These are phyloP conservation scores for Tragopan temminckii DNA, from an alignment of 2,797 vertebrate genomes.

Conservation along the genomic window DNA sequence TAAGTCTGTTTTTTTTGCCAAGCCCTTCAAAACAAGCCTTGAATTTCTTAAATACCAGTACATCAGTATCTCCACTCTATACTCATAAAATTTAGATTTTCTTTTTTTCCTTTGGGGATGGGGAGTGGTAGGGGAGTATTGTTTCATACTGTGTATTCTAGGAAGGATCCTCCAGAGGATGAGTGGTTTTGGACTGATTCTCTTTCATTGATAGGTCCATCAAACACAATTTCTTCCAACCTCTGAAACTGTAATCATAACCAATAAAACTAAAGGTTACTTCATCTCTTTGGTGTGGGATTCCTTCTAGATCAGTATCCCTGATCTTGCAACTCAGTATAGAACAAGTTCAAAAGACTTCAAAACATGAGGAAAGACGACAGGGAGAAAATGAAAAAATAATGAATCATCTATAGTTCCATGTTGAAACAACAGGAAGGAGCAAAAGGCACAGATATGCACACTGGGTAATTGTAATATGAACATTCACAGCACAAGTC, in stretches of 20 bases:
- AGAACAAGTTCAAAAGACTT: neutral
- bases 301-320: neutral
- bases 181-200: fast-evolving
- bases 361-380: neutral
- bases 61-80: neutral
- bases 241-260: neutral
- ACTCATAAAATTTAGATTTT: neutral
- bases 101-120: neutral
- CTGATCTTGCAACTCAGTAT: neutral
- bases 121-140: neutral
- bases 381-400: neutral
- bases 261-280: neutral
- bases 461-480: neutral
- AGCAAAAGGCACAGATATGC: fast-evolving
- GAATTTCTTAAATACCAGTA: neutral
- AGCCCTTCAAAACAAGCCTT: neutral
- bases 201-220: neutral
- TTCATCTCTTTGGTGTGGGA: neutral
- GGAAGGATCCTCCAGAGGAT: neutral
- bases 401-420: neutral
- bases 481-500: neutral
- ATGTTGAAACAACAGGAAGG: neutral
- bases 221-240: neutral
- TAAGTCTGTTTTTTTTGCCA: neutral
- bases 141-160: neutral